Percentiles rank a stretch among this genome's conserved stretches.
Evolutionary conservation across 2,113 vertebrate genomes (phyloP).

Genomic region (Pelecanoides urinatrix): DNA sequence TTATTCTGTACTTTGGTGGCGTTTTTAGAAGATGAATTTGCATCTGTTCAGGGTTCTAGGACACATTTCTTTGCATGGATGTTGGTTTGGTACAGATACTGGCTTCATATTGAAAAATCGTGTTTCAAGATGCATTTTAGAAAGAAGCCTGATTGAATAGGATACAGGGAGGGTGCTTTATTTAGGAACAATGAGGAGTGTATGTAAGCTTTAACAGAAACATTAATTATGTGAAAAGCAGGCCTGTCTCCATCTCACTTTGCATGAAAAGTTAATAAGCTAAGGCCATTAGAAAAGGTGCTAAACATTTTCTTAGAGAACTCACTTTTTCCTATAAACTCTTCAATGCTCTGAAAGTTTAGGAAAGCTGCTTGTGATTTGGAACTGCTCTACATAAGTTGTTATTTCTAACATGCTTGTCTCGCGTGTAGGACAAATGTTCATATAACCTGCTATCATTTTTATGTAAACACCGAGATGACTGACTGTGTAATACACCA

Average conservation of each 20-base stretch:
- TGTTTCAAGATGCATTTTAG: not conserved
- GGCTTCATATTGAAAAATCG: not conserved
- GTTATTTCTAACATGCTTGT: not conserved
- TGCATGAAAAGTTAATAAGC: not conserved
- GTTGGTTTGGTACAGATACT: not conserved
- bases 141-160: not conserved
- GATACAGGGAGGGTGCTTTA: not conserved
- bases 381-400: not conserved
- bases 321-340: not conserved
- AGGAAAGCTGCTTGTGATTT: not conserved
- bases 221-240: not conserved
- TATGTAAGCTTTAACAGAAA: not conserved
- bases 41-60: not conserved
- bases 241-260: not conserved
- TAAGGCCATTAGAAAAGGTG: not conserved
- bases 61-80: not conserved
- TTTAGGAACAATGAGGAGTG: not conserved
- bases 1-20: not conserved
- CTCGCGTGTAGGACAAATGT: not conserved
- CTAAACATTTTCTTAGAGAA: not conserved
- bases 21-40: not conserved
- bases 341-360: not conserved
- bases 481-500: not conserved
- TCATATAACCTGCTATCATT: not conserved
- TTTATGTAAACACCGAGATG: not conserved